Evolutionary conservation across 1,140 invertebrate species (phyloP).

Genomic region (Contarinia nasturtii): DNA sequence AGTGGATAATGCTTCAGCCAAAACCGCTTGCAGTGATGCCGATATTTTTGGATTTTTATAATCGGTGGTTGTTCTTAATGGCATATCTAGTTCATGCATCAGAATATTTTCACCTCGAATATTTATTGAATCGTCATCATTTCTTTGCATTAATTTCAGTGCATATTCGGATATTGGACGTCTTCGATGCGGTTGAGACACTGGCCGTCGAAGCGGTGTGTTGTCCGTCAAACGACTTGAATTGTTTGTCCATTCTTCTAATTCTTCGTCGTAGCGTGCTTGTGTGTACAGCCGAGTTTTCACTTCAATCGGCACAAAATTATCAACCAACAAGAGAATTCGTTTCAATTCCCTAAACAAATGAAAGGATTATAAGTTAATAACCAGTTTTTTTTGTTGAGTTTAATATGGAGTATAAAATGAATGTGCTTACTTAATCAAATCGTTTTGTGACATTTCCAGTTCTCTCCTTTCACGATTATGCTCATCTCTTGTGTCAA

Average conservation of each 20-base stretch:
- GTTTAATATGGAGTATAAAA: background rate
- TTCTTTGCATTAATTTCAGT: conserved; percentile 34
- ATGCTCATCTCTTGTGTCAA: conserved; percentile 67
- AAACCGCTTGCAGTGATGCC: conserved; percentile 48
- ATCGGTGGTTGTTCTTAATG: conserved; percentile 56
- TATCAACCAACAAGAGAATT: conserved; percentile 82
- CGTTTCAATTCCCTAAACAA: conserved; percentile 41
- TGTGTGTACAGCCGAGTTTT: conserved; percentile 61
- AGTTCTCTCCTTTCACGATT: conserved; percentile 59
- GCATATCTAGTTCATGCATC: conserved; percentile 61
- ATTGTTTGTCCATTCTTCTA: conserved; percentile 59
- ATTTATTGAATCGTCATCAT: conserved; percentile 27
- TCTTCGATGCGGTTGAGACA: conserved; percentile 38
- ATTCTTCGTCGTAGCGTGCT: conserved; percentile 70
- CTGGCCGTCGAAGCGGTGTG: conserved; percentile 32
- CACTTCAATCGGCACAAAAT: conserved; percentile 88
- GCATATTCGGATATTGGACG: conserved; percentile 58
- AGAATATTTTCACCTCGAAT: conserved; percentile 68
- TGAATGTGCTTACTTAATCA: conserved; percentile 33
- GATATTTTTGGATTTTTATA: conserved; percentile 53
- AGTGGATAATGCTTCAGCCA: conserved; percentile 49
- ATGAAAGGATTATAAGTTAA: conserved; percentile 5
- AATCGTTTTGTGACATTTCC: conserved; percentile 59
- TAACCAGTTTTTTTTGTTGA: too few relatives aligned
- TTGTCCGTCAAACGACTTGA: conserved; percentile 25